These are phyloP conservation scores for Melopsittacus undulatus DNA, from an alignment of 2,797 vertebrate genomes.

Conservation along the genomic window DNA sequence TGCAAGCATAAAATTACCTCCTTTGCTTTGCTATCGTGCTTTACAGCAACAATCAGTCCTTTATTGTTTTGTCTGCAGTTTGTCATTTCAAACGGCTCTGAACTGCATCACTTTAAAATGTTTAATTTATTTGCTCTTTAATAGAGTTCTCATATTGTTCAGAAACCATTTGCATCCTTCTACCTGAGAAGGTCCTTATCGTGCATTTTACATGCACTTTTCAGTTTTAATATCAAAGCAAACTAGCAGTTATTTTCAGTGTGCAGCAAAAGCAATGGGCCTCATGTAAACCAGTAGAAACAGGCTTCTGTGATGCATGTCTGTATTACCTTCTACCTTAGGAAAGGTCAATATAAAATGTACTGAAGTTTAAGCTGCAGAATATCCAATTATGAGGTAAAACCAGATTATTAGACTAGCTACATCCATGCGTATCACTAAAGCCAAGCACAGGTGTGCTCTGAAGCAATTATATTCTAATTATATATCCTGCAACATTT, in stretches of 20 bases:
- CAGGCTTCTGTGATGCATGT: slow-evolving; percentile 31
- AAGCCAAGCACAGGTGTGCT: slow-evolving; percentile 44
- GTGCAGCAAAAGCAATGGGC: not conserved
- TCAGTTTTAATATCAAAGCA: not conserved
- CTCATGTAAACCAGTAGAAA: not conserved
- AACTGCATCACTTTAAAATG: not conserved
- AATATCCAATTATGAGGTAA: slow-evolving; percentile 53
- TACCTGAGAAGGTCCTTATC: not conserved
- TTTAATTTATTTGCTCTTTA: not conserved
- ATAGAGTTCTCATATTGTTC: not conserved
- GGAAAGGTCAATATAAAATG: slow-evolving; percentile 50
- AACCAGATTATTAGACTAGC: slow-evolving; percentile 57
- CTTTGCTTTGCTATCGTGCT: not conserved
- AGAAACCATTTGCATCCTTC: not conserved
- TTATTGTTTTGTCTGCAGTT: not conserved
- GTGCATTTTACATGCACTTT: not conserved
- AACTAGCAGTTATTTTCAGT: not conserved
- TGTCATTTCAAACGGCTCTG: not conserved
- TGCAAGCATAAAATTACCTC: not conserved
- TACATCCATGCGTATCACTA: slow-evolving; percentile 37
- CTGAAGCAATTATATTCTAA: slow-evolving; percentile 68
- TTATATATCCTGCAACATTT: slow-evolving; percentile 48
- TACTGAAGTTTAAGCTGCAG: slow-evolving; percentile 6
- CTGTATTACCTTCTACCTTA: slow-evolving; percentile 35
- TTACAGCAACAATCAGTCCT: not conserved